Evolutionary conservation across 1,140 invertebrate species (phyloP), one percentile per base, ranked within the genome.

Genomic region (Scaptodrosophila lebanonensis): DNA sequence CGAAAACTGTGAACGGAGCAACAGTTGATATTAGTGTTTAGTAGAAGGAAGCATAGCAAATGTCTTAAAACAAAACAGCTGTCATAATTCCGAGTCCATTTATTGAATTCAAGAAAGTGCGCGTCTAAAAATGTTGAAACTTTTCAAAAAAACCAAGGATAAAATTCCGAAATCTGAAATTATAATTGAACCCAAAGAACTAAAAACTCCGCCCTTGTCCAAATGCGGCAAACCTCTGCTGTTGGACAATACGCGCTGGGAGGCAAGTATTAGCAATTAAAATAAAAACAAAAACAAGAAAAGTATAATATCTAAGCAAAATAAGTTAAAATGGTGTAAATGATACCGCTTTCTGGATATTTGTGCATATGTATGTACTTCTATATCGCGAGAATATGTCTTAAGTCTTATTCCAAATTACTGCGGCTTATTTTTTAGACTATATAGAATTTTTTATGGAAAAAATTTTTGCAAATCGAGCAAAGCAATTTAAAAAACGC

Each of bases 91-190:
- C n/a, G n/a, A 15, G 27, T 25, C 17, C 3, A 44, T 25, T 32
- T 30, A 44, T 13, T 13, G 53, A 44, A 20, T 9, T 16, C 3
- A 32, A 36, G 13, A 48, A 25, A 12, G 15, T 62, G 6, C n/a
- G 12, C 9, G 6, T 33, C 49, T n/a, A n/a, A 72, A 71, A 77
- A 83, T 83, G 71, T 47, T 86, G 8, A 85, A 84, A 53, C 13
- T 85, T 38, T 86, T 86, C 42, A 86, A 86, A 42, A 86, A 85
- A 49, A 52, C 69, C 6, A 86, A 86, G 83, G 71, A 83, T 42
- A 84, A 86, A 71, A 66, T 67, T 4, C 77, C 73, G 49, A 86
- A 86, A 47, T 85, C 84, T 58, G 84, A 86, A 67, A 86, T 86
- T 12, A 84, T 86, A 40, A 73, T 53, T 32, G 72, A 83, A 12